These are phyloP conservation scores for Loriculus beryllinus DNA, from an alignment of 2,797 vertebrate genomes.

Conservation along the genomic window DNA sequence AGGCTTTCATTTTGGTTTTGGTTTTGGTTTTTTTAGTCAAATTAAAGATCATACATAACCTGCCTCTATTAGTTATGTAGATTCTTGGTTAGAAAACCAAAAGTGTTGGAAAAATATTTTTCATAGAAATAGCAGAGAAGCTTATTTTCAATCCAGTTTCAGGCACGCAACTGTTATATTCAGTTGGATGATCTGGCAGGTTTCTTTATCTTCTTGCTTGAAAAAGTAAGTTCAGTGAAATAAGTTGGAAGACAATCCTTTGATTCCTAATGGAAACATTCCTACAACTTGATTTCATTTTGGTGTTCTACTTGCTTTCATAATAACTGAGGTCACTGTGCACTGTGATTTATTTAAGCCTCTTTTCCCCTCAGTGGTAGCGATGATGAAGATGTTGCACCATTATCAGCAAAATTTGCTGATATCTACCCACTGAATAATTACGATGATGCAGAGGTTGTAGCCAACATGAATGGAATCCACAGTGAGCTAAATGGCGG, in stretches of 20 bases:
- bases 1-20: neutral
- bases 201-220: neutral
- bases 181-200: neutral
- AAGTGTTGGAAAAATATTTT: neutral
- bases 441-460: conserved; percentile 83
- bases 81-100: neutral
- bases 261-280: neutral
- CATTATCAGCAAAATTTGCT: conserved; percentile 87
- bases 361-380: conserved; percentile 70
- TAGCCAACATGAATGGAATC: conserved; percentile 86
- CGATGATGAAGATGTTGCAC: conserved; percentile 91
- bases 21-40: neutral
- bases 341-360: neutral
- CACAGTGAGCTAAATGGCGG: conserved; percentile 86
- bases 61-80: neutral
- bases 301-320: neutral
- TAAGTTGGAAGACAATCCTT: neutral
- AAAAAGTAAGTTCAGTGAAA: neutral
- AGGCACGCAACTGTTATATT: neutral
- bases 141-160: accelerated
- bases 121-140: neutral
- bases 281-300: neutral
- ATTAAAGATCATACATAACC: neutral
- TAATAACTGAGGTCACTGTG: neutral
- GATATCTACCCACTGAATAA: conserved; percentile 89